phyloP scores from a whole-genome alignment of 2,888 invertebrate genomes.

The Salpingus planirostris region DNA sequence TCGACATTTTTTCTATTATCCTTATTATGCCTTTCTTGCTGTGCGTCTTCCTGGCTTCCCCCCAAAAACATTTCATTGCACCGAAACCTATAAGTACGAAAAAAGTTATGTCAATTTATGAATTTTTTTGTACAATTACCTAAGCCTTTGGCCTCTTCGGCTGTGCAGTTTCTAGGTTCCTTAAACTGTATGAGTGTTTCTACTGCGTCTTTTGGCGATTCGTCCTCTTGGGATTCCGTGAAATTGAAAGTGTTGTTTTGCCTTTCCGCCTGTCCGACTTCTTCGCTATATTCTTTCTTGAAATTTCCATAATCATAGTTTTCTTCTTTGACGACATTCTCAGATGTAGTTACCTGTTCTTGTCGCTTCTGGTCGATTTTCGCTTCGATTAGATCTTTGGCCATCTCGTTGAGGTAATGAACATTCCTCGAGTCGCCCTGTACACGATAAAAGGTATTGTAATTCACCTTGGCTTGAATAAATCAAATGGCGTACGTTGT shows the following conservation, averaged over 20 bases:
- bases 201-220: slow-evolving; percentile 33
- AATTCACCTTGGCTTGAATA: too few species aligned
- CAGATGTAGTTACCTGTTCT: slow-evolving; percentile 1
- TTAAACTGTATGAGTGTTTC: slow-evolving; percentile 34
- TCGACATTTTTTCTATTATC: too few species aligned
- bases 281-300: slow-evolving; percentile 43
- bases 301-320: slow-evolving; percentile 42
- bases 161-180: slow-evolving; percentile 41
- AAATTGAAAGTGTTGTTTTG: slow-evolving; percentile 40
- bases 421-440: too few species aligned
- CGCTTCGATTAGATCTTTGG: slow-evolving; percentile 8
- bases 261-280: slow-evolving; percentile 28
- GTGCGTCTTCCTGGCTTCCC: too few species aligned
- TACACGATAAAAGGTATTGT: too few species aligned
- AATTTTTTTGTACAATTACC: too few species aligned
- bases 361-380: slow-evolving; percentile 12
- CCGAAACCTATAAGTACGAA: too few species aligned
- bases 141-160: slow-evolving; percentile 41
- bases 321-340: slow-evolving; percentile 15
- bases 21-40: too few species aligned
- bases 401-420: slow-evolving; percentile 15
- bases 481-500: too few species aligned
- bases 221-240: slow-evolving; percentile 38
- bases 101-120: too few species aligned
- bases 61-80: too few species aligned